A percentile compares a stretch with the other conserved stretches of the same genome.
Evolutionary conservation across 2,113 vertebrate species (phyloP).

Genomic region (Tautogolabrus adspersus): DNA sequence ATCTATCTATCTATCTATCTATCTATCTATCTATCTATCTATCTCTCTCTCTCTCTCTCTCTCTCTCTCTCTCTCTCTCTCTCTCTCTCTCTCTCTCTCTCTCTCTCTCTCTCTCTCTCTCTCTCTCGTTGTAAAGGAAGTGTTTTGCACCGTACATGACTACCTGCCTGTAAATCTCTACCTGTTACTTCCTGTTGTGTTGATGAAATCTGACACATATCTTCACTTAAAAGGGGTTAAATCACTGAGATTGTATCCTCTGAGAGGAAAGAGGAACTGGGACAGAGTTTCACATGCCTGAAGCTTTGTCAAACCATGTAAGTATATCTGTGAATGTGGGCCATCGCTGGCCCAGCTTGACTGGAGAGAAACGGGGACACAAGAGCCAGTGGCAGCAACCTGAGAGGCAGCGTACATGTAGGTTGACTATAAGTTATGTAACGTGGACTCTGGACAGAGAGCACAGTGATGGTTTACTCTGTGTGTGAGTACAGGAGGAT

Average conservation of each 20-base stretch:
- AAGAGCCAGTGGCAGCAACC: conserved; percentile 69
- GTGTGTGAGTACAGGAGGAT: not conserved
- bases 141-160: not conserved
- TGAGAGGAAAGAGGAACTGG: conserved; percentile 43
- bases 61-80: no score
- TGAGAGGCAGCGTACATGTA: conserved; percentile 76
- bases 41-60: no score
- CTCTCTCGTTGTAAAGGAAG: no score
- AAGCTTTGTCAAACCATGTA: conserved; percentile 69
- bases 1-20: conserved; percentile 5
- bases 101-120: no score
- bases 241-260: conserved; percentile 36
- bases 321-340: conserved; percentile 71
- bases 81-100: no score
- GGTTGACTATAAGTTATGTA: conserved; percentile 76
- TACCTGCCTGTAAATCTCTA: conserved; percentile 1
- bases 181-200: conserved; percentile 31
- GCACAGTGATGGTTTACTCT: conserved; percentile 35
- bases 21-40: not conserved
- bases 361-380: conserved; percentile 68
- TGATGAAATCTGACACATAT: conserved; percentile 6
- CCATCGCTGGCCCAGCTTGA: conserved; percentile 63
- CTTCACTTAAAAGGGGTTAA: conserved; percentile 10
- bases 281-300: conserved; percentile 52
- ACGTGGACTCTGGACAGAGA: conserved; percentile 48